These are phyloP conservation scores for Osmoderma eremita DNA, from an alignment of 2,888 invertebrate species.

Conservation along the genomic window DNA sequence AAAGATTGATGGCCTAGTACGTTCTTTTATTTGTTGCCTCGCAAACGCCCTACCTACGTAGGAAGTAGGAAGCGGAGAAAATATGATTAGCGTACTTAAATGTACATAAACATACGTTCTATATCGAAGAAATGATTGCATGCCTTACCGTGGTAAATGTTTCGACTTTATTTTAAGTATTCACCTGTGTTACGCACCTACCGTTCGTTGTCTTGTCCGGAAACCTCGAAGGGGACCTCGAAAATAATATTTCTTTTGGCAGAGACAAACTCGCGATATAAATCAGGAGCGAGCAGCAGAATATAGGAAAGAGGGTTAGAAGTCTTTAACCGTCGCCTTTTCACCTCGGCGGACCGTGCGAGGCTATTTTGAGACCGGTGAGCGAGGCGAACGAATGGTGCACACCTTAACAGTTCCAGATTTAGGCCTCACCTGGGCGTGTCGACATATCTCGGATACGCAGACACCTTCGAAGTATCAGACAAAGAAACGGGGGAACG, in stretches of 20 bases:
- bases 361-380: neutral
- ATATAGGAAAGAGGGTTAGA: slow-evolving; percentile 31
- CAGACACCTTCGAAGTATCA: slow-evolving; percentile 44
- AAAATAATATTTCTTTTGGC: slow-evolving; percentile 30
- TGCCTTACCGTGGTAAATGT: no score
- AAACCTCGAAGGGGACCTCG: neutral
- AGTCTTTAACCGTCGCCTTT: neutral
- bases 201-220: no score
- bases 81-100: no score
- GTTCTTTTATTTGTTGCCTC: slow-evolving; percentile 28
- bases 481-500: slow-evolving; percentile 19
- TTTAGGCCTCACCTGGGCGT: slow-evolving; percentile 46
- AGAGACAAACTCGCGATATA: slow-evolving; percentile 21
- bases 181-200: no score
- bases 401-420: slow-evolving; percentile 40
- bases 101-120: no score
- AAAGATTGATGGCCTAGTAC: slow-evolving; percentile 26
- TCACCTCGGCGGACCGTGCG: slow-evolving; percentile 22
- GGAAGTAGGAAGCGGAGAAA: neutral
- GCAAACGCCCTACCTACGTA: neutral
- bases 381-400: slow-evolving; percentile 9
- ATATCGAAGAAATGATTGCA: no score
- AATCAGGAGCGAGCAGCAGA: slow-evolving; percentile 8
- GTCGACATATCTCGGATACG: slow-evolving; percentile 44
- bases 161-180: no score